Percentiles rank a stretch among this genome's conserved stretches.
These are phyloP conservation scores for Trematomus loennbergii DNA, from an alignment of 2,113 vertebrate genomes.

Conservation along the genomic window DNA sequence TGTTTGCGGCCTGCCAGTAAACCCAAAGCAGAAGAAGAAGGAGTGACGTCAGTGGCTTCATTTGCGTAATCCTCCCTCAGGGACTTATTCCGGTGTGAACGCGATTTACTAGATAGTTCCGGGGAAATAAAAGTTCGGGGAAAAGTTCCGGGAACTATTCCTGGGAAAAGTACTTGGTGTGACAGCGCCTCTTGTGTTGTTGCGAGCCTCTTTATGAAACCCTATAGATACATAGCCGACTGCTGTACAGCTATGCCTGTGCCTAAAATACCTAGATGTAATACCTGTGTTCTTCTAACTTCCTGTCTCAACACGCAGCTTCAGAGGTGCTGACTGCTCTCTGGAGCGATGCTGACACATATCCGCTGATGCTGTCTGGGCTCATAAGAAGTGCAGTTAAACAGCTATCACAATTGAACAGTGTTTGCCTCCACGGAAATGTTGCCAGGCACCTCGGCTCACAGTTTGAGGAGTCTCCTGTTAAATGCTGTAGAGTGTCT, in stretches of 20 bases:
- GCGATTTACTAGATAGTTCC: no score
- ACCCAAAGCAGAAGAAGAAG: no score
- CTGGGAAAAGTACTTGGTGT: no score
- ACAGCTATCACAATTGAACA: conserved; percentile 57
- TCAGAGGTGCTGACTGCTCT: conserved; percentile 45
- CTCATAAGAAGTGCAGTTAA: conserved; percentile 67
- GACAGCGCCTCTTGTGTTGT: neutral
- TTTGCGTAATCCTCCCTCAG: no score
- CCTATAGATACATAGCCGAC: conserved; percentile 15
- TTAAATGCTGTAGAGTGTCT: conserved; percentile 57
- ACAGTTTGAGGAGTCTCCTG: conserved; percentile 36
- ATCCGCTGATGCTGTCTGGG: conserved; percentile 44
- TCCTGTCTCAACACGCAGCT: conserved; percentile 46
- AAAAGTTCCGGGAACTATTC: no score
- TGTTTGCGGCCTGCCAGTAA: no score
- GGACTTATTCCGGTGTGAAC: no score
- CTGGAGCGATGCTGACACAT: conserved; percentile 40
- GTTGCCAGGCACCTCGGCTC: conserved; percentile 47
- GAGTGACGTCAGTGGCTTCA: no score
- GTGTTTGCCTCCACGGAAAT: conserved; percentile 42
- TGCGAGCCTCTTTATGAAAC: conserved; percentile 25
- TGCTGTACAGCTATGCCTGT: conserved; percentile 20
- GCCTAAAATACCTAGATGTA: conserved; percentile 46
- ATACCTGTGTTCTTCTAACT: conserved; percentile 54
- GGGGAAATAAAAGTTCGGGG: no score